A percentile compares a stretch with the other conserved stretches of the same genome.
phyloP scores from a whole-genome alignment of 2,113 vertebrate species.

The Albula goreensis region DNA sequence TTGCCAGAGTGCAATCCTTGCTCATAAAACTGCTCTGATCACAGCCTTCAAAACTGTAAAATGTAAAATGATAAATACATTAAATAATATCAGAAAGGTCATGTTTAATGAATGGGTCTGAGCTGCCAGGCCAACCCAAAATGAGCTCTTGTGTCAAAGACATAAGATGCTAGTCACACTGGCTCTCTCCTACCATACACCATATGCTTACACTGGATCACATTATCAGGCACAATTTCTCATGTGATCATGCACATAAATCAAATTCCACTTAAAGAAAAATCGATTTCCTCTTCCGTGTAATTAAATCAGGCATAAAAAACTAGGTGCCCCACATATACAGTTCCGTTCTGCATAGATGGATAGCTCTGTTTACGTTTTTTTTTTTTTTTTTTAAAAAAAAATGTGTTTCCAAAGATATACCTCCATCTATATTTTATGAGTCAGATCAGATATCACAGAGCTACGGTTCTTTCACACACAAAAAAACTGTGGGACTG shows the following conservation, averaged over 20 bases:
- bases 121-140: conserved; percentile 13
- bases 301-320: background rate
- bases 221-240: background rate
- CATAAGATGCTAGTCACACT: background rate
- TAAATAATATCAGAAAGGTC: too few species aligned
- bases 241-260: background rate
- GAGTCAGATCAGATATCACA: conserved; percentile 10
- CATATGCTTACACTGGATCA: background rate
- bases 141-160: conserved; percentile 16
- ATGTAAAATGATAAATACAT: too few species aligned
- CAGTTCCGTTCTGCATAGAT: background rate
- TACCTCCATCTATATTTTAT: conserved; percentile 22
- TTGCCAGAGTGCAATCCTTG: too few species aligned
- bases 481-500: background rate
- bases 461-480: background rate
- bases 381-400: background rate
- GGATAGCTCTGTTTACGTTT: conserved; percentile 5
- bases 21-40: too few species aligned
- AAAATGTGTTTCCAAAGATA: conserved; percentile 14
- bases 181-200: background rate
- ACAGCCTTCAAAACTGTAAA: too few species aligned
- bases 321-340: background rate
- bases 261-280: background rate
- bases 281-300: background rate
- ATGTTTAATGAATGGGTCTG: too few species aligned